Percentiles rank a stretch among this genome's conserved stretches.
Conservation (phyloP, 2,888 invertebrate genomes). For the Eurytoma adleriae region DNA sequence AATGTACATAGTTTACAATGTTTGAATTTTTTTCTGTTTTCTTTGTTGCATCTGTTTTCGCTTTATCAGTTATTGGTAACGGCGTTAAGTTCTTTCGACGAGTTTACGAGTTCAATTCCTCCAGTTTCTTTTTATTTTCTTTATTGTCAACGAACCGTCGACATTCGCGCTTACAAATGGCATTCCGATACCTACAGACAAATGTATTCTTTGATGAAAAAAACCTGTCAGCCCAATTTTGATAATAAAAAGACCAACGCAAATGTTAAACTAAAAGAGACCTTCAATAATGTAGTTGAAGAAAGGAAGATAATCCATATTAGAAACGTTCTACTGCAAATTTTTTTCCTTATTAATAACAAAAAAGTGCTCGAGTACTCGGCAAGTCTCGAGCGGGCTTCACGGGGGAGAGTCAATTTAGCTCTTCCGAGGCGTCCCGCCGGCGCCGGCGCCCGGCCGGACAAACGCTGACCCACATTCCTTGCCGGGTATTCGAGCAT, state of each 20-base stretch:
- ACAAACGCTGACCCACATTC: constrained; percentile 1
- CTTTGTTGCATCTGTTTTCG: constrained; percentile 10
- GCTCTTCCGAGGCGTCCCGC: not conserved
- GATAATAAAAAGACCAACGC: not conserved
- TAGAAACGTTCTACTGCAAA: constrained; percentile 75
- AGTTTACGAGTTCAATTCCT: constrained; percentile 34
- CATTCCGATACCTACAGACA: not conserved
- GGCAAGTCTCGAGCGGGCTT: constrained; percentile 40
- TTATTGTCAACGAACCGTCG: not conserved
- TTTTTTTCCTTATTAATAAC: constrained; percentile 66
- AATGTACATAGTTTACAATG: constrained; percentile 20
- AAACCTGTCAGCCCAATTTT: constrained; percentile 14
- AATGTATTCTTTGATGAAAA: constrained; percentile 15
- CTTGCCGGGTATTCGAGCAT: constrained; percentile 67
- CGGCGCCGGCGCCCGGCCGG: not conserved
- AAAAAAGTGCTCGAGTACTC: constrained; percentile 64
- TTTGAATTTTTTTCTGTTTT: constrained; percentile 13
- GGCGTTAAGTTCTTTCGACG: constrained; percentile 28
- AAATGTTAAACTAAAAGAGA: constrained; percentile 28
- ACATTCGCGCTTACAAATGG: not conserved
- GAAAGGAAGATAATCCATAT: constrained; percentile 35
- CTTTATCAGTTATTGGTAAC: constrained; percentile 39
- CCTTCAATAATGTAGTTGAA: constrained; percentile 38
- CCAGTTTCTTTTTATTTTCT: constrained; percentile 19
- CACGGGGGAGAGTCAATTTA: not conserved